phyloP scores from a whole-genome alignment of 1,140 invertebrate species.

The Hyphantria cunea region DNA sequence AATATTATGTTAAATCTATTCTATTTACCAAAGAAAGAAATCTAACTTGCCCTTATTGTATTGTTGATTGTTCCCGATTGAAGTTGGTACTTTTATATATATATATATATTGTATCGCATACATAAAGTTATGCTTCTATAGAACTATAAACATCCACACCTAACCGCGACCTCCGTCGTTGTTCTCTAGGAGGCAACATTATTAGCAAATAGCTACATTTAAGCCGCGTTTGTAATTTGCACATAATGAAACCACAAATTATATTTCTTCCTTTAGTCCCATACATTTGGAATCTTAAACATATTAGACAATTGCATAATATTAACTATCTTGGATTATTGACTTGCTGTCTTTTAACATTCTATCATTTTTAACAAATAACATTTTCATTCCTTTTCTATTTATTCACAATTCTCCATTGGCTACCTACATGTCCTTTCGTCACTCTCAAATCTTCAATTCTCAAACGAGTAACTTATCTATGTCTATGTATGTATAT shows the following conservation, averaged over 20 bases:
- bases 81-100: constrained; percentile 26
- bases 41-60: constrained; percentile 32
- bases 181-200: constrained; percentile 9
- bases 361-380: constrained; percentile 61
- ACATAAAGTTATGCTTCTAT: constrained; percentile 15
- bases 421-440: constrained; percentile 58
- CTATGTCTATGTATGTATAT: constrained; percentile 38
- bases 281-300: constrained; percentile 28
- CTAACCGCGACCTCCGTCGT: constrained; percentile 7
- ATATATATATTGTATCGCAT: constrained; percentile 20
- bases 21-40: constrained; percentile 47
- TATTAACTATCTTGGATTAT: constrained; percentile 42
- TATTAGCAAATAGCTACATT: neutral
- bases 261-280: constrained; percentile 45
- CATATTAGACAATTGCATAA: constrained; percentile 32
- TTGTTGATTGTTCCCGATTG: constrained; percentile 26
- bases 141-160: constrained; percentile 20
- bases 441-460: constrained; percentile 39
- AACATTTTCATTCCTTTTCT: constrained; percentile 61
- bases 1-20: constrained; percentile 29
- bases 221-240: neutral
- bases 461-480: constrained; percentile 44
- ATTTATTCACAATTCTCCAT: constrained; percentile 68
- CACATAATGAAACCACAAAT: constrained; percentile 16
- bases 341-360: constrained; percentile 51